phyloP scores from a whole-genome alignment of 2,797 vertebrate genomes.

The Danio jaintianensis region DNA sequence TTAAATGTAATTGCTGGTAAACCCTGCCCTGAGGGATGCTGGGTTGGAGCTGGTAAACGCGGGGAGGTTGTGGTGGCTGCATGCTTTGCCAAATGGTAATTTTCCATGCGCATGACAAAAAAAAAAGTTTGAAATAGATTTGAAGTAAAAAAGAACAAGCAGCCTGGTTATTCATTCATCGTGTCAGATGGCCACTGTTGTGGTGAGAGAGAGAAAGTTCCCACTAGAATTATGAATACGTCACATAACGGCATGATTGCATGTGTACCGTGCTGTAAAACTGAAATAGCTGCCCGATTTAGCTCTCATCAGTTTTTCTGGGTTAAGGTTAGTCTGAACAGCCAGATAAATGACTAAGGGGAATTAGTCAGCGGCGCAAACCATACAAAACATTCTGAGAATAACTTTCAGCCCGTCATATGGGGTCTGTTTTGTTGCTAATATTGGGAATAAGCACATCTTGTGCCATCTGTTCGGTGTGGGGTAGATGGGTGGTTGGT shows the following conservation, averaged over 20 bases:
- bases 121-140: background rate
- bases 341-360: slow-evolving; percentile 23
- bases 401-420: background rate
- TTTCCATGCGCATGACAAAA: slow-evolving; percentile 76
- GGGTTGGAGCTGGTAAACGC: slow-evolving; percentile 53
- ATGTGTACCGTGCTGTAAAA: slow-evolving; percentile 40
- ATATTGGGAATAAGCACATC: slow-evolving; percentile 3
- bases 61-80: slow-evolving; percentile 39
- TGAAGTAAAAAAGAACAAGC: slow-evolving; percentile 19
- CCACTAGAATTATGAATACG: slow-evolving; percentile 45
- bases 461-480: background rate
- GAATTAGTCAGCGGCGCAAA: slow-evolving; percentile 25
- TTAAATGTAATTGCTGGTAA: slow-evolving; percentile 75
- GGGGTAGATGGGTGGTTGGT: background rate
- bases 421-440: background rate
- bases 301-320: slow-evolving; percentile 4
- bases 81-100: slow-evolving; percentile 74
- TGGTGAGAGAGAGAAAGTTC: slow-evolving; percentile 60
- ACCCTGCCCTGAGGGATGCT: slow-evolving; percentile 64
- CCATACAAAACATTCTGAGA: background rate
- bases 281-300: slow-evolving; percentile 32
- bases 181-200: slow-evolving; percentile 64
- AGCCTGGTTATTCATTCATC: slow-evolving; percentile 57
- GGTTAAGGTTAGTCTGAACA: background rate
- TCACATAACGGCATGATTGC: slow-evolving; percentile 40